A percentile compares a stretch with the other conserved stretches of the same genome.
phyloP scores from a whole-genome alignment of 2,888 invertebrate species.

The Pyralis farinalis region DNA sequence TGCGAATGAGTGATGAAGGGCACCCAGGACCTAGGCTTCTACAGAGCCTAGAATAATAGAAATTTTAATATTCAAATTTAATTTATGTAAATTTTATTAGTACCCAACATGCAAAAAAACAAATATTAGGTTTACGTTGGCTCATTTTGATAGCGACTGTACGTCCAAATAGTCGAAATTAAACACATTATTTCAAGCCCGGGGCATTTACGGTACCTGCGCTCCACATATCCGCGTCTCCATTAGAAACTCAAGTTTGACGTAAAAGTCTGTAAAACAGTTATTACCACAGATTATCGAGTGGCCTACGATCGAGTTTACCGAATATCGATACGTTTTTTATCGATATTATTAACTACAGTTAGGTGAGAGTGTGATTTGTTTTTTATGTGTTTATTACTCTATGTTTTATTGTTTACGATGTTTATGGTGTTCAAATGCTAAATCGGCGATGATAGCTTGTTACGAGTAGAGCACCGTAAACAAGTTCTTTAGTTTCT shows the following conservation, averaged over 20 bases:
- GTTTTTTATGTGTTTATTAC: slow-evolving; percentile 8
- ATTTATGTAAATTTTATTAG: too few relatives aligned
- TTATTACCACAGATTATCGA: slow-evolving; percentile 36
- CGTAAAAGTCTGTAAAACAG: slow-evolving; percentile 48
- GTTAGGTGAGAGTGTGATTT: slow-evolving; percentile 14
- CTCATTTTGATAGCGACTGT: slow-evolving; percentile 10
- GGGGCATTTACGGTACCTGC: slow-evolving; percentile 57
- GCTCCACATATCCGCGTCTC: slow-evolving; percentile 60
- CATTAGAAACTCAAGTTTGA: slow-evolving; percentile 64
- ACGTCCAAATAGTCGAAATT: slow-evolving; percentile 28
- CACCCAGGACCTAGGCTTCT: too few relatives aligned
- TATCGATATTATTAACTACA: slow-evolving; percentile 10
- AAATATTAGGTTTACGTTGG: too few relatives aligned
- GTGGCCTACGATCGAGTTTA: slow-evolving; percentile 15
- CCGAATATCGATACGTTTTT: slow-evolving; percentile 4
- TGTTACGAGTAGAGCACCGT: too few relatives aligned
- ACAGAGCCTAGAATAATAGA: too few relatives aligned
- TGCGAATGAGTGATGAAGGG: too few relatives aligned
- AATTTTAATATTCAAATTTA: too few relatives aligned
- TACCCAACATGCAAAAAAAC: too few relatives aligned
- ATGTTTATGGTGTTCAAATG: background rate
- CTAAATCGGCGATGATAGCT: too few relatives aligned
- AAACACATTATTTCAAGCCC: slow-evolving; percentile 38
- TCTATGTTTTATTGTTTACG: background rate
- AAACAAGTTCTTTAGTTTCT: too few relatives aligned